Evolutionary conservation across 2,888 invertebrate species (phyloP).

Genomic region (Lumbricus terrestris): DNA sequence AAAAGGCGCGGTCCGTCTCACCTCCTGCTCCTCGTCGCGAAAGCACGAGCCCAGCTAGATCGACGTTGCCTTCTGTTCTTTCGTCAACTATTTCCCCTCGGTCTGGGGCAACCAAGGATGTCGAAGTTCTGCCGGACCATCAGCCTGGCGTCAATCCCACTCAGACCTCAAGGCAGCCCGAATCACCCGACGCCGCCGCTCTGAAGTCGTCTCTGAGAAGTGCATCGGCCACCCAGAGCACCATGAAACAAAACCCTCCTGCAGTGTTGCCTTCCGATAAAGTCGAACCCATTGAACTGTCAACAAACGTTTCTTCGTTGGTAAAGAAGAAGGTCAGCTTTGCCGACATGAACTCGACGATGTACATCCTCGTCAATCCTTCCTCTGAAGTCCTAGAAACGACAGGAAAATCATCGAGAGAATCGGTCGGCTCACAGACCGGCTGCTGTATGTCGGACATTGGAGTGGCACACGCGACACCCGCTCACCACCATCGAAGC

Average conservation of each 20-base stretch:
- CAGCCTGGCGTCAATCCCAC: not conserved
- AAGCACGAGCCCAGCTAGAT: not conserved
- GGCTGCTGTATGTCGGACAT: not conserved
- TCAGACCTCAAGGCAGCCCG: not conserved
- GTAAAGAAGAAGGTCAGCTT: slow-evolving; percentile 3
- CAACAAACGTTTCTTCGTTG: not conserved
- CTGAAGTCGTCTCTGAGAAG: not conserved
- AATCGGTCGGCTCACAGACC: not conserved
- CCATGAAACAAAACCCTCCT: not conserved
- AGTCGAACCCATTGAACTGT: not conserved
- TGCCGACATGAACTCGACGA: not conserved
- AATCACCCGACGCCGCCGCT: not conserved
- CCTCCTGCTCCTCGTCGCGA: not conserved
- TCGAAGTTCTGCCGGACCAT: not conserved
- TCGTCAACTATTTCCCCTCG: not conserved
- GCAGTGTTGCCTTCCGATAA: not conserved
- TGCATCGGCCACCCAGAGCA: not conserved
- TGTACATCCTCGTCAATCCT: not conserved
- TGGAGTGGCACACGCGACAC: not conserved
- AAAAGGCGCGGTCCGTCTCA: not conserved
- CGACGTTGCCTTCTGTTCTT: not conserved
- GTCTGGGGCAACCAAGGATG: not conserved
- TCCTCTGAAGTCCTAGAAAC: not conserved
- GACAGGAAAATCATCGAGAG: not conserved
- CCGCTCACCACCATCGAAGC: not conserved